phyloP scores from a whole-genome alignment of 2,888 invertebrate species.

The Philonicus albiceps region DNA sequence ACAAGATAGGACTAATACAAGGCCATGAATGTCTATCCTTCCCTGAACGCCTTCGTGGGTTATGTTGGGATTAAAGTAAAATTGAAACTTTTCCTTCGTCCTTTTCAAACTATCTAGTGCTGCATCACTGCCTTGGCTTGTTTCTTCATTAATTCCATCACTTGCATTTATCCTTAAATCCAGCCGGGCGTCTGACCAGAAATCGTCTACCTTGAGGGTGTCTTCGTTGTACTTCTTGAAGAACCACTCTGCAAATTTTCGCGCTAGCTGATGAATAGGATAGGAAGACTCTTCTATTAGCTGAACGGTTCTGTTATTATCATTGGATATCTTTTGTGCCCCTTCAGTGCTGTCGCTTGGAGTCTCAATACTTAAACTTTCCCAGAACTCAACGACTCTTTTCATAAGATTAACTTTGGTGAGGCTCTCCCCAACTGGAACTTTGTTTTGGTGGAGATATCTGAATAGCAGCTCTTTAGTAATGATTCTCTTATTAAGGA shows the following conservation, averaged over 20 bases:
- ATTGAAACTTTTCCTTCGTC: conserved; percentile 62
- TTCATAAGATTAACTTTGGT: conserved; percentile 66
- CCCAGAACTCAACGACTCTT: conserved; percentile 64
- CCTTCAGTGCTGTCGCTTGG: background rate
- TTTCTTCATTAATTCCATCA: conserved; percentile 53
- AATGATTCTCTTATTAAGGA: conserved; percentile 66
- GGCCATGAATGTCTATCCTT: conserved; percentile 69
- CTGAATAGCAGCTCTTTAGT: conserved; percentile 67
- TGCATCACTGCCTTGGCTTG: conserved; percentile 50
- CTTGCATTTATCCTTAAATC: conserved; percentile 52
- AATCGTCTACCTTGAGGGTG: conserved; percentile 65
- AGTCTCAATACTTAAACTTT: conserved; percentile 44
- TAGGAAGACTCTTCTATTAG: conserved; percentile 44
- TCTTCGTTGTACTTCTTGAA: conserved; percentile 63
- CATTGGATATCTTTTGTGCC: background rate
- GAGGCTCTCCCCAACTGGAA: conserved; percentile 62
- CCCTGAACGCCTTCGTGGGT: conserved; percentile 68
- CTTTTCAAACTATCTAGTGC: conserved; percentile 60
- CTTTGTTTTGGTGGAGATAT: conserved; percentile 65
- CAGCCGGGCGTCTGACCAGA: conserved; percentile 65
- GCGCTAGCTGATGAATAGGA: conserved; percentile 64
- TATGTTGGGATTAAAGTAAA: conserved; percentile 71
- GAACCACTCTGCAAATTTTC: conserved; percentile 70
- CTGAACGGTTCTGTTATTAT: conserved; percentile 1
- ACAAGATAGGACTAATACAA: conserved; percentile 69